A percentile compares a stretch with the other conserved stretches of the same genome.
Evolutionary conservation across 2,113 vertebrate genomes (phyloP).

Genomic region (Isurus oxyrinchus): DNA sequence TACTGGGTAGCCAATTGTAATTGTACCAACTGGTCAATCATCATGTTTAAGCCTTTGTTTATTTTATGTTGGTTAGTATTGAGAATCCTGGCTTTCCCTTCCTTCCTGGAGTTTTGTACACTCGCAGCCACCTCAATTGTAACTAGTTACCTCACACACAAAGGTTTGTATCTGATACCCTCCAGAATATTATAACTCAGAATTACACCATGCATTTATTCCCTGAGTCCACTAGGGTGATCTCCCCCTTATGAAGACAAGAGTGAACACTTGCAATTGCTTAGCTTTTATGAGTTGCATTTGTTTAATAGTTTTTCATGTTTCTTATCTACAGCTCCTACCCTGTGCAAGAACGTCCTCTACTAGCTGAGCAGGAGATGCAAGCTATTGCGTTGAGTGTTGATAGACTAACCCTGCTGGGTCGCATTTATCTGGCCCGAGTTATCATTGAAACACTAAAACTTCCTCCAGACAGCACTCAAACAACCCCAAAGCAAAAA

Average conservation of each 20-base stretch:
- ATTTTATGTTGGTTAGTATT: neutral
- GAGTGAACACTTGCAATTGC: neutral
- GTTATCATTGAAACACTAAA: slow-evolving; percentile 67
- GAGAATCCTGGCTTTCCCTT: neutral
- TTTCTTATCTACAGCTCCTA: neutral
- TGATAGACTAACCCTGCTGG: slow-evolving; percentile 64
- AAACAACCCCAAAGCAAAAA: slow-evolving; percentile 51
- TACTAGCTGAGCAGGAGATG: slow-evolving; percentile 2
- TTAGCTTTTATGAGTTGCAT: neutral
- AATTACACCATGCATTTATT: neutral
- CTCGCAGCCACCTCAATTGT: neutral
- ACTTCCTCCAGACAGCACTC: slow-evolving; percentile 49
- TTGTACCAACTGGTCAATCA: neutral
- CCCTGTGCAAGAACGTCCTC: neutral
- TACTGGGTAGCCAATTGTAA: neutral
- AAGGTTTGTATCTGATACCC: too few species aligned
- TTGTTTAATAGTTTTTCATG: neutral
- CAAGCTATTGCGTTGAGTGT: slow-evolving; percentile 47
- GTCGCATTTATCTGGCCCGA: slow-evolving; percentile 58
- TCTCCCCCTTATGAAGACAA: neutral
- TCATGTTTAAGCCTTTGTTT: neutral
- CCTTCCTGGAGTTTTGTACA: neutral
- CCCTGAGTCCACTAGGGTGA: neutral
- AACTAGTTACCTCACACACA: neutral
- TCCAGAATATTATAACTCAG: neutral